A percentile compares a stretch with the other conserved stretches of the same genome.
These are phyloP conservation scores for Megastigmus dorsalis DNA, from an alignment of 2,888 invertebrate genomes.

Conservation along the genomic window DNA sequence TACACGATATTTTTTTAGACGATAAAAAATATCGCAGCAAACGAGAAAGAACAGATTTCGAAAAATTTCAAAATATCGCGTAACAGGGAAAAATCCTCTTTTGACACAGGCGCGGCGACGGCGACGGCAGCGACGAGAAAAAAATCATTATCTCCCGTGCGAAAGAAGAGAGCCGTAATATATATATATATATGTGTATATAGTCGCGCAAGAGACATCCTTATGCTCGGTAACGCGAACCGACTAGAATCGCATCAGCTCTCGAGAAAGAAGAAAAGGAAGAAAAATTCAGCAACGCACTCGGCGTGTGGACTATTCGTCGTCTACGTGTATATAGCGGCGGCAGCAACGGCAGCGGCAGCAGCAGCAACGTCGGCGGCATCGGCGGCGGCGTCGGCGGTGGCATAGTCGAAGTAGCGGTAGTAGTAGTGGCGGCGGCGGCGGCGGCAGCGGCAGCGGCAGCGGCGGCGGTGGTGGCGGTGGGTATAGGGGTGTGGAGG, in stretches of 20 bases:
- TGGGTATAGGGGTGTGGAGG: conserved; percentile 60
- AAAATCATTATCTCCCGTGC: no score
- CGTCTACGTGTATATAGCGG: no score
- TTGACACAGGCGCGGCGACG: no score
- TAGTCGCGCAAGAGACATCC: not conserved
- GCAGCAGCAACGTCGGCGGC: not conserved
- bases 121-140: no score
- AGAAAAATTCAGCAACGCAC: not conserved
- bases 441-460: conserved; percentile 12
- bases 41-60: not conserved
- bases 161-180: no score
- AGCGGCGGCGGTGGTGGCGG: conserved; percentile 14
- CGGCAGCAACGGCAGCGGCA: not conserved
- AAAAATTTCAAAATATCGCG: no score
- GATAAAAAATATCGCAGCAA: not conserved
- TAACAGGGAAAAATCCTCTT: no score
- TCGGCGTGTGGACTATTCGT: no score
- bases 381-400: conserved; percentile 5
- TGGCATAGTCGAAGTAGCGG: conserved; percentile 1
- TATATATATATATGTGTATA: no score
- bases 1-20: no score
- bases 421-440: not conserved
- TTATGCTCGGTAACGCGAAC: not conserved
- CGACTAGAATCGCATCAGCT: not conserved
- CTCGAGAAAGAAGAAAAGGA: not conserved